These are phyloP conservation scores for Parochlus steinenii DNA, from an alignment of 2,888 invertebrate species.

Conservation along the genomic window DNA sequence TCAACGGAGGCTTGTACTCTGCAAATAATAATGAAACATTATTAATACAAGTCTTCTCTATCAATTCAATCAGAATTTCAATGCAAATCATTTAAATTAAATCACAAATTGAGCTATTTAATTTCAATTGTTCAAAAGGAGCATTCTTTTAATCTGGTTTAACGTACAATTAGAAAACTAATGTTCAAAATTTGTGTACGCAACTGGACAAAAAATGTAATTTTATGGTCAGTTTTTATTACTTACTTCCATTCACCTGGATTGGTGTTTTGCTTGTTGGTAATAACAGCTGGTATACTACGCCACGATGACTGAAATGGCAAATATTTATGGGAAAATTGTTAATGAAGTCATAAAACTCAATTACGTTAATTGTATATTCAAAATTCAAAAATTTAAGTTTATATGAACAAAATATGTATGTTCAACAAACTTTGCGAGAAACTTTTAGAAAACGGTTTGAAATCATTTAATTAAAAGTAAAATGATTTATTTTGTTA, in stretches of 20 bases:
- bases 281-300: neutral
- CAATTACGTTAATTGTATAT: too few relatives aligned
- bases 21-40: neutral
- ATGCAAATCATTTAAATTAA: neutral
- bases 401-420: too few relatives aligned
- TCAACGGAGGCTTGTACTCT: constrained; percentile 9
- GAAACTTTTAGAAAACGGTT: constrained; percentile 1
- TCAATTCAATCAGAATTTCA: neutral
- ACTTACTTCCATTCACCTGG: constrained; percentile 7
- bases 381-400: too few relatives aligned
- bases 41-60: neutral
- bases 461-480: neutral
- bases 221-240: neutral
- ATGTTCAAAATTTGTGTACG: neutral
- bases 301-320: constrained; percentile 3
- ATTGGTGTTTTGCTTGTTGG: neutral
- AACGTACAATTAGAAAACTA: too few relatives aligned
- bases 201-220: neutral
- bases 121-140: neutral
- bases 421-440: neutral
- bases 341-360: neutral
- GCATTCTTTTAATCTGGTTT: too few relatives aligned
- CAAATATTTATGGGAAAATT: neutral
- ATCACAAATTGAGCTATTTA: neutral
- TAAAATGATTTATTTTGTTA: neutral